Conservation (phyloP, 2,797 vertebrate genomes). For the Zenarchopterus dispar region DNA sequence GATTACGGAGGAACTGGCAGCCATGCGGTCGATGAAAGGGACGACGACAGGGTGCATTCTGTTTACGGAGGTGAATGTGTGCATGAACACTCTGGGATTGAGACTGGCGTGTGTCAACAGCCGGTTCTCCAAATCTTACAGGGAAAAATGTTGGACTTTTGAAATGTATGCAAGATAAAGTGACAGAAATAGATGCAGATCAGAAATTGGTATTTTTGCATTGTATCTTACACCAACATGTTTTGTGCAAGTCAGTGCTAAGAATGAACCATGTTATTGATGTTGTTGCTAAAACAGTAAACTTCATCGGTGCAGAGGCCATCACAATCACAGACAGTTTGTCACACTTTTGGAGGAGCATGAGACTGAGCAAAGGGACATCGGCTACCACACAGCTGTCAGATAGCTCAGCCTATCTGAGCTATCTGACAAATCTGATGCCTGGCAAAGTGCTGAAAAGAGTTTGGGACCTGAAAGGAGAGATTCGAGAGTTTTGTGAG, state of each 20-base stretch:
- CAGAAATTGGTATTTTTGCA: too few relatives aligned
- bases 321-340: background rate
- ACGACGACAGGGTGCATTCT: too few relatives aligned
- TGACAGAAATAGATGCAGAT: background rate
- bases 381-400: background rate
- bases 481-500: slow-evolving; percentile 19
- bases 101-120: too few relatives aligned
- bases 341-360: too few relatives aligned
- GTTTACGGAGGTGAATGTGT: too few relatives aligned
- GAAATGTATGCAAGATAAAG: too few relatives aligned
- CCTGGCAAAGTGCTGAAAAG: background rate
- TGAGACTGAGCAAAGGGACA: background rate
- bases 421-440: too few relatives aligned
- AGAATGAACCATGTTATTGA: background rate
- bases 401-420: slow-evolving; percentile 4
- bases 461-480: background rate
- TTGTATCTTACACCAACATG: background rate
- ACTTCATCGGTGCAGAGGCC: background rate
- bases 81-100: too few relatives aligned
- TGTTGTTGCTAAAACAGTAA: background rate
- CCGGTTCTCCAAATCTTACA: too few relatives aligned
- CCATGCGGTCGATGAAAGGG: too few relatives aligned
- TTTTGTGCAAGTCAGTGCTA: background rate
- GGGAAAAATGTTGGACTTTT: too few relatives aligned
- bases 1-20: too few relatives aligned